Conservation (phyloP, 2,113 vertebrate genomes). For the Pluvialis apricaria region DNA sequence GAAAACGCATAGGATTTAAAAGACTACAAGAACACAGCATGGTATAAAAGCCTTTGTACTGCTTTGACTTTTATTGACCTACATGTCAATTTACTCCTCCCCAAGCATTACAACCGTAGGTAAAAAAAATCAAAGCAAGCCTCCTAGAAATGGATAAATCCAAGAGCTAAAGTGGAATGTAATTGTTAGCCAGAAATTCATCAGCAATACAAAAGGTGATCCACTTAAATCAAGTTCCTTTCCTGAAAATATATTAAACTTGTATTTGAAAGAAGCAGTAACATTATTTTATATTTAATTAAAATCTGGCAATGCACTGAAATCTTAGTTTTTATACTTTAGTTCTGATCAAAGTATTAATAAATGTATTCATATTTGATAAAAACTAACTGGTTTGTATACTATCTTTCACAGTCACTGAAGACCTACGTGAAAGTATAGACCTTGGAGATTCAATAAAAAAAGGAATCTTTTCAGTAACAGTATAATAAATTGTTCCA, state of each 20-base stretch:
- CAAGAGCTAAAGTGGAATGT: neutral
- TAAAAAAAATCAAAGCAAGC: slow-evolving; percentile 16
- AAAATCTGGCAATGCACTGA: neutral
- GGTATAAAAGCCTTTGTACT: slow-evolving; percentile 32
- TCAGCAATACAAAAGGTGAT: neutral
- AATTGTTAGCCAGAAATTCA: neutral
- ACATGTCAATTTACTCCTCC: slow-evolving; percentile 44
- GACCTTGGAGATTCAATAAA: neutral
- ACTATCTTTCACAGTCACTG: neutral
- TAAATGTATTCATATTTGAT: neutral
- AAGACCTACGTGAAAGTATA: neutral
- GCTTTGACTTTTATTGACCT: slow-evolving; percentile 41
- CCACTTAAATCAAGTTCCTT: neutral
- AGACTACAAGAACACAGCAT: slow-evolving; percentile 29
- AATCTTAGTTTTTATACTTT: neutral
- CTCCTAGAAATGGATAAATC: slow-evolving; percentile 15
- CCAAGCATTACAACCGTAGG: slow-evolving; percentile 22
- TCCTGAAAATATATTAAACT: neutral
- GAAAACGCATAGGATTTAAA: neutral
- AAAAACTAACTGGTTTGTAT: neutral
- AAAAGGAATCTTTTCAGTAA: neutral
- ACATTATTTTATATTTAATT: neutral
- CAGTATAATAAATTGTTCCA: neutral
- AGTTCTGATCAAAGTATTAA: neutral
- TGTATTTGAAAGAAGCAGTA: neutral